Evolutionary conservation across 2,113 vertebrate species (phyloP).

Genomic region (Panurus biarmicus): DNA sequence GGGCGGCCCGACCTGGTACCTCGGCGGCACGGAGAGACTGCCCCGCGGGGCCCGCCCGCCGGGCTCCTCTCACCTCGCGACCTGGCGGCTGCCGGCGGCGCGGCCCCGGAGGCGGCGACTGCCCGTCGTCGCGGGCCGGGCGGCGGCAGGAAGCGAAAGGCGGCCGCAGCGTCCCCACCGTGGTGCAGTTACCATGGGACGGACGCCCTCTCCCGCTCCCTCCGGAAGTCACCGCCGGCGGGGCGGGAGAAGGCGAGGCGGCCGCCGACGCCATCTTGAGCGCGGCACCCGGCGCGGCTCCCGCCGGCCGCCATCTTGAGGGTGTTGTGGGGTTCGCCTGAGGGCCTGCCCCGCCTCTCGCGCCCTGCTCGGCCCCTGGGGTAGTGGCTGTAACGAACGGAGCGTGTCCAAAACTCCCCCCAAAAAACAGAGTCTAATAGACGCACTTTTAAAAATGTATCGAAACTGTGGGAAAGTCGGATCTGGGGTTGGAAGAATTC

Average conservation of each 20-base stretch:
- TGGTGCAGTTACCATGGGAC: conserved; percentile 60
- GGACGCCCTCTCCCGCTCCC: conserved; percentile 14
- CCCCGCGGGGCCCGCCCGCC: background rate
- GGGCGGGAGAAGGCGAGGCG: background rate
- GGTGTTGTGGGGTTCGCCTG: background rate
- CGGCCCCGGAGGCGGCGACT: background rate
- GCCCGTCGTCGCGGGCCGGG: background rate
- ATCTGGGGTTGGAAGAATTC: too few relatives aligned
- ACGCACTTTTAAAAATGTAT: accelerated
- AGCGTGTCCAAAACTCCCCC: accelerated
- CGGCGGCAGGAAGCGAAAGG: background rate
- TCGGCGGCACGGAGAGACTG: background rate
- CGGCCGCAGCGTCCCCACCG: conserved; percentile 11
- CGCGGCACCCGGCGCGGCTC: background rate
- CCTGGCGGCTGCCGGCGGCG: background rate
- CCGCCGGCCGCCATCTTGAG: background rate
- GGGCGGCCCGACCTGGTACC: background rate
- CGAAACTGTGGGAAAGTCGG: background rate
- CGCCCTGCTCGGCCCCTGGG: too few relatives aligned
- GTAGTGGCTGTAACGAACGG: accelerated
- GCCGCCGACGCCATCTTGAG: conserved; percentile 15
- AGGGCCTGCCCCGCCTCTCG: too few relatives aligned
- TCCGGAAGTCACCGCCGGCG: conserved; percentile 45
- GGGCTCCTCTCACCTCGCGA: background rate
- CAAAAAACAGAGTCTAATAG: accelerated